Conservation (phyloP, 2,888 invertebrate genomes). For the Zaprionus lineosus region DNA sequence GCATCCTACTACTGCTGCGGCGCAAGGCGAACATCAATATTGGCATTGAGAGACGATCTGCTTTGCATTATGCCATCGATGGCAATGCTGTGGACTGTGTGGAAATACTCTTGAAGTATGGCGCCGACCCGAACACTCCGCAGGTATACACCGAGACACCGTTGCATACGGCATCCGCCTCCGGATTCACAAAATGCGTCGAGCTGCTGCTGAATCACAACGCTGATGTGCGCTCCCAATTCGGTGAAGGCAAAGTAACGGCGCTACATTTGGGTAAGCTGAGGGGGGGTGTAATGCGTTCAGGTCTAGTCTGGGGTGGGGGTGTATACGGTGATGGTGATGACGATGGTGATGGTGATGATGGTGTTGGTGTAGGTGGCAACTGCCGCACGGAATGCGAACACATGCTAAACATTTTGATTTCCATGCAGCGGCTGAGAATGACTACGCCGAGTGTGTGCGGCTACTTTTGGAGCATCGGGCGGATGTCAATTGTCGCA, state of each 20-base stretch:
- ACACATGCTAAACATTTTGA: neutral
- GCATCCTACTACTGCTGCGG: slow-evolving; percentile 86
- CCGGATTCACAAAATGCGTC: slow-evolving; percentile 88
- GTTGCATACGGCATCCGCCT: slow-evolving; percentile 90
- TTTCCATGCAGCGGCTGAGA: slow-evolving; percentile 87
- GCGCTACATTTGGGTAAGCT: slow-evolving; percentile 88
- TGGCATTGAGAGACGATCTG: slow-evolving; percentile 87
- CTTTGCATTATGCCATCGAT: slow-evolving; percentile 92
- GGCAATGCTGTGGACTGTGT: slow-evolving; percentile 90
- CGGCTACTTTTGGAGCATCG: slow-evolving; percentile 88
- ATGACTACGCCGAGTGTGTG: slow-evolving; percentile 91
- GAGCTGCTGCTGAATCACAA: slow-evolving; percentile 89
- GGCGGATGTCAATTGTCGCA: slow-evolving; percentile 89
- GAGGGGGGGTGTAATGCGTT: no score
- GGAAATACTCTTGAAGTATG: slow-evolving; percentile 87
- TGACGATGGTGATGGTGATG: no score
- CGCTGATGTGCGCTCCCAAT: slow-evolving; percentile 90
- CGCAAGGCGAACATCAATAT: slow-evolving; percentile 92
- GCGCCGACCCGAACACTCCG: slow-evolving; percentile 92
- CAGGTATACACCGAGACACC: slow-evolving; percentile 93
- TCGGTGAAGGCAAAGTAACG: slow-evolving; percentile 88
- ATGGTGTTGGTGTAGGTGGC: neutral
- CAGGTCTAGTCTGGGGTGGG: no score
- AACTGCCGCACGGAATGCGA: neutral
- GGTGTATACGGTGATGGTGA: no score